Base-by-base conservation (phyloP, 2,113 vertebrate genomes). In the Thryonomys swinderianus region DNA sequence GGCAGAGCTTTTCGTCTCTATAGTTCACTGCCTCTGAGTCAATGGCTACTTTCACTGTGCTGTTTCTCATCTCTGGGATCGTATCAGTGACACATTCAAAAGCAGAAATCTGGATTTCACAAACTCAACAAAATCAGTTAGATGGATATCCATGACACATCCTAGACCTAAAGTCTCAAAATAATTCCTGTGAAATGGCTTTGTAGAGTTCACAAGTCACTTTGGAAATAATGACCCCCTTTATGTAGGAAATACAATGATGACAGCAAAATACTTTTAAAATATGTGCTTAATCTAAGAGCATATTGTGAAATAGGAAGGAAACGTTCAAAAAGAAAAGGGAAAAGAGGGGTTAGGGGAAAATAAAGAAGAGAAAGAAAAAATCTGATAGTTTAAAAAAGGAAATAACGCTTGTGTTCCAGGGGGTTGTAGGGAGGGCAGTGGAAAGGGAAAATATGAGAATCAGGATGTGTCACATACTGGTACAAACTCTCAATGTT, bases 121-220 rank as follows among this genome's bases (percentile, higher is more conserved):
- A 25, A 92, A 90, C 37, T 67, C 32, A 74, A 69, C 12, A 13
- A 90, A 82, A 82, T 90, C 18, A 25, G 27, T 74, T 76, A n/a
- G 42, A 51, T 81, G 34, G 37, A 42, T 42, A 92, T 27, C 74
- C 18, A 20, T 85, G 61, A 67, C 53, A 53, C 32, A 45, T 45
- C 21, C 45, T 96, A 8, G 16, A 94, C 84, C n/a, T 79, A 45
- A 88, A 91, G 32, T 71, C n/a, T 88, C 13, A 86, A 92, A 81
- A 66, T 74, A 61, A 53, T 80, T 45, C 53, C 17, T 67, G 30
- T 37, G 34, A 88, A 69, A 78, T 94, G 27, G 66, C 45, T 57
- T 59, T 66, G 64, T 18, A 94, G 73, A 67, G 51, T 90, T 89
- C 40, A 85, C 67, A 84, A 92, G 64, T 37, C 80, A 61, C 57